phyloP scores from a whole-genome alignment of 2,888 invertebrate species.

The Scaptomyza flava region DNA sequence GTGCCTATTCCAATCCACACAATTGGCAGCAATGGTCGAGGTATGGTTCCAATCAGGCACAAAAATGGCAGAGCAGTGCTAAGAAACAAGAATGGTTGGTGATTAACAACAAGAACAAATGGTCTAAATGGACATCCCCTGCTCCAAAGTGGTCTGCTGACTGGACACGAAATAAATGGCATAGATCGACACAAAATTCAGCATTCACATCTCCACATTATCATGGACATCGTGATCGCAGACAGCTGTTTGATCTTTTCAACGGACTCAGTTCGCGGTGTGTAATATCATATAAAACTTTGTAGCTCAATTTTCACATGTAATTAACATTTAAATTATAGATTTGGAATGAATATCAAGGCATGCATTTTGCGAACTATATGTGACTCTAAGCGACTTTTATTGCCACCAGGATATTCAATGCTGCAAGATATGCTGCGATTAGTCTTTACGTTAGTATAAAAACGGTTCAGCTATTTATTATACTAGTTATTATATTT shows the following conservation, averaged over 20 bases:
- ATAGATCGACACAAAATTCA: not conserved
- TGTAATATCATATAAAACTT: slow-evolving; percentile 13
- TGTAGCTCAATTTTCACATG: too few relatives aligned
- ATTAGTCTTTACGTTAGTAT: slow-evolving; percentile 87
- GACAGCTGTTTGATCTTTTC: slow-evolving; percentile 78
- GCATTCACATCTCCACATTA: slow-evolving; percentile 45
- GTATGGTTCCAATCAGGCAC: slow-evolving; percentile 39
- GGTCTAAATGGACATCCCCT: slow-evolving; percentile 67
- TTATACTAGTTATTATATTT: not conserved
- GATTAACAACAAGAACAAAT: slow-evolving; percentile 35
- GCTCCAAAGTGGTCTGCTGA: slow-evolving; percentile 54
- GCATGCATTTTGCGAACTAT: slow-evolving; percentile 88
- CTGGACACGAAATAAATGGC: slow-evolving; percentile 31
- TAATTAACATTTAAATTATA: slow-evolving; percentile 10
- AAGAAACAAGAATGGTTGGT: slow-evolving; percentile 12
- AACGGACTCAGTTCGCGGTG: slow-evolving; percentile 73
- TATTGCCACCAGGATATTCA: slow-evolving; percentile 87
- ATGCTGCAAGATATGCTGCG: slow-evolving; percentile 89
- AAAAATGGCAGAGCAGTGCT: slow-evolving; percentile 40
- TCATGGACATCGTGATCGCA: slow-evolving; percentile 78
- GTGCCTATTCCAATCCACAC: slow-evolving; percentile 47
- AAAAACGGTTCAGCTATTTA: too few relatives aligned
- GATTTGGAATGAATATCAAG: slow-evolving; percentile 78
- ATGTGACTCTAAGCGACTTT: slow-evolving; percentile 87
- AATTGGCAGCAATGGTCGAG: slow-evolving; percentile 70